Percentiles rank a stretch among this genome's conserved stretches.
Evolutionary conservation across 2,113 vertebrate species (phyloP).

Genomic region (Atlantisia rogersi): DNA sequence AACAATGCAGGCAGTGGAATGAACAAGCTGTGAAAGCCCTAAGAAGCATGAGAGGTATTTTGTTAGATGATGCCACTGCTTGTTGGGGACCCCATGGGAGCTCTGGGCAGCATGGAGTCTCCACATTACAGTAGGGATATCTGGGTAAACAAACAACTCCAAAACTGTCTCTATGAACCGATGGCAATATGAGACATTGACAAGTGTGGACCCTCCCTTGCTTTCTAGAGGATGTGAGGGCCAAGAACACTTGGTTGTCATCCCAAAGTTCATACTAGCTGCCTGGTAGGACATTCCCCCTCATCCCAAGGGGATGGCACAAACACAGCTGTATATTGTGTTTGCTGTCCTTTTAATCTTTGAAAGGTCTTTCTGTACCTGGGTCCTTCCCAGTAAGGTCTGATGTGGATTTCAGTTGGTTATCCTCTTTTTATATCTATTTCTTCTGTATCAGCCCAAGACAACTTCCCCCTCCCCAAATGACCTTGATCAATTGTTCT

Average conservation of each 20-base stretch:
- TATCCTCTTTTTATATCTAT: not conserved
- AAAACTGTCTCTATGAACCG: not conserved
- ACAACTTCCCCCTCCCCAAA: not conserved
- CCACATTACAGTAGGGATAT: not conserved
- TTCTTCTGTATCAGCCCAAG: not conserved
- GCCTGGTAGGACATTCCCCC: not conserved
- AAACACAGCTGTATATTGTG: not conserved
- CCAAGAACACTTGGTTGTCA: not conserved
- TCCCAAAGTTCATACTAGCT: not conserved
- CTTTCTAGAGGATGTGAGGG: not conserved
- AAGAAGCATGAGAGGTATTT: not conserved
- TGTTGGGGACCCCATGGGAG: rapidly evolving
- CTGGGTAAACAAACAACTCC: not conserved
- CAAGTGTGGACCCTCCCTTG: not conserved
- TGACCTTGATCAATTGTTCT: not conserved
- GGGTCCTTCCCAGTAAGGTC: not conserved
- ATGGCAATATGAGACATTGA: not conserved
- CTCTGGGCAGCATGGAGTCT: not conserved
- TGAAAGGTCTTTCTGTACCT: not conserved
- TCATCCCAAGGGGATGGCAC: not conserved
- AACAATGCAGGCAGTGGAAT: not conserved
- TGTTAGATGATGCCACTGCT: not conserved
- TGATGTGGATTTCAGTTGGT: not conserved
- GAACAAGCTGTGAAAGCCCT: not conserved
- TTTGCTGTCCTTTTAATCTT: not conserved